Evolutionary conservation across 2,113 vertebrate genomes (phyloP).

Genomic region (Perca fluviatilis): DNA sequence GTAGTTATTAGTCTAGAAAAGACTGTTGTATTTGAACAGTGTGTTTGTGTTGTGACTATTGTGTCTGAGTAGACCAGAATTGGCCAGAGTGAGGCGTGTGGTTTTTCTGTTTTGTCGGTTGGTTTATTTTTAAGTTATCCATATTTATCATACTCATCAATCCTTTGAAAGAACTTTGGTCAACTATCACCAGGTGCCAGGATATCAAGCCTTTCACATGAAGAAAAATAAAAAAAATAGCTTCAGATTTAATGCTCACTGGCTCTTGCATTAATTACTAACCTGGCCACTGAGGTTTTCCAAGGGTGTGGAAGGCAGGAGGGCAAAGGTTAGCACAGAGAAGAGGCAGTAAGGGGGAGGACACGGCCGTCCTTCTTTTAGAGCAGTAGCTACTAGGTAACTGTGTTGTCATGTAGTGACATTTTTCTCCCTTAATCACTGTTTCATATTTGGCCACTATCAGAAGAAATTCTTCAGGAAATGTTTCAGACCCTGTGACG

Average conservation of each 20-base stretch:
- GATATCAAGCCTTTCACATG: slow-evolving; percentile 30
- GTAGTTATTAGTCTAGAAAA: neutral
- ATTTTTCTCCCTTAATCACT: neutral
- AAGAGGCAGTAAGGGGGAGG: slow-evolving; percentile 14
- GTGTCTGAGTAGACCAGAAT: neutral
- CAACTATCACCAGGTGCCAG: slow-evolving; percentile 34
- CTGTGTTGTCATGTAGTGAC: slow-evolving; percentile 1
- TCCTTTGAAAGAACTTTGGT: slow-evolving; percentile 43
- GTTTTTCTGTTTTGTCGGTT: slow-evolving; percentile 12
- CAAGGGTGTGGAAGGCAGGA: slow-evolving; percentile 71
- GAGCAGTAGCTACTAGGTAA: slow-evolving; percentile 7
- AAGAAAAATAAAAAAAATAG: slow-evolving; percentile 16
- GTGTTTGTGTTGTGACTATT: neutral
- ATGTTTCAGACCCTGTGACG: slow-evolving; percentile 9
- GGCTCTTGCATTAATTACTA: slow-evolving; percentile 69
- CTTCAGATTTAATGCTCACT: slow-evolving; percentile 64
- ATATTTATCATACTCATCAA: slow-evolving; percentile 29
- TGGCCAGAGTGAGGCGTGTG: neutral
- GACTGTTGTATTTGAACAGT: too few relatives aligned
- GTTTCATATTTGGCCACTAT: slow-evolving; percentile 13
- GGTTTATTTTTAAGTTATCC: slow-evolving; percentile 19
- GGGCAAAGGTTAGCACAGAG: slow-evolving; percentile 69
- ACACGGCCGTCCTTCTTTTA: slow-evolving; percentile 1
- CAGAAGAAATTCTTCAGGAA: slow-evolving; percentile 10
- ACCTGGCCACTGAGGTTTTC: slow-evolving; percentile 65